Percentiles rank a stretch among this genome's conserved stretches.
phyloP scores from a whole-genome alignment of 1,140 invertebrate species.

The Drosophila pectinifera region DNA sequence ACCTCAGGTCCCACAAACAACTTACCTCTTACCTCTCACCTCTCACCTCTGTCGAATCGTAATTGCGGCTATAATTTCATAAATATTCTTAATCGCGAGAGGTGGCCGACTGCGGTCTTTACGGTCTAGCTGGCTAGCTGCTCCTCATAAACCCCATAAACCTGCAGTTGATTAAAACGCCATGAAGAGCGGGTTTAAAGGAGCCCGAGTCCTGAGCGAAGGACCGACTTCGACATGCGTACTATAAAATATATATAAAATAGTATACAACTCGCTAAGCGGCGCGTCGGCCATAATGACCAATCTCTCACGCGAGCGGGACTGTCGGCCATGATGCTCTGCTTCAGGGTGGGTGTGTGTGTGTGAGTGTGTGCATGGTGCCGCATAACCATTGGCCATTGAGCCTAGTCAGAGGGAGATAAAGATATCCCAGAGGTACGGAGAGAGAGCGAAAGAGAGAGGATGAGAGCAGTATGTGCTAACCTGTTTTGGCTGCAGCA shows the following conservation, averaged over 20 bases:
- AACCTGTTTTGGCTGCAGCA: slow-evolving; percentile 31
- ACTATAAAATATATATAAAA: slow-evolving; percentile 45
- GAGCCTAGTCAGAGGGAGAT: slow-evolving; percentile 1
- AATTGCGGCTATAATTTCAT: slow-evolving; percentile 79
- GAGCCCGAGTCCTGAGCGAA: slow-evolving; percentile 30
- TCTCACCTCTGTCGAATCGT: slow-evolving; percentile 23
- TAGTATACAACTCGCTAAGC: slow-evolving; percentile 29
- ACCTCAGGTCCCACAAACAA: slow-evolving; percentile 11
- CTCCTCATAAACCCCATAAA: slow-evolving; percentile 24
- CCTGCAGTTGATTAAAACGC: slow-evolving; percentile 65
- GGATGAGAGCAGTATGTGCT: slow-evolving; percentile 9
- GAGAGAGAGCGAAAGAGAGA: not conserved
- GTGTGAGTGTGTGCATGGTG: slow-evolving; percentile 1
- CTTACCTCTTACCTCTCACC: slow-evolving; percentile 27
- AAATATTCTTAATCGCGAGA: slow-evolving; percentile 68
- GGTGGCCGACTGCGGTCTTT: slow-evolving; percentile 33
- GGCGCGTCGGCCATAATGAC: slow-evolving; percentile 48
- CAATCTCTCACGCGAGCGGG: slow-evolving; percentile 53
- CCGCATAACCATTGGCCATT: slow-evolving; percentile 15
- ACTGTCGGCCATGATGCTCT: slow-evolving; percentile 63
- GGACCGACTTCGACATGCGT: slow-evolving; percentile 73
- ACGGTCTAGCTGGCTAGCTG: slow-evolving; percentile 42
- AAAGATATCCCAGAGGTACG: not conserved
- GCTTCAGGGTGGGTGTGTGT: slow-evolving; percentile 13
- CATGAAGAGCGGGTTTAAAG: slow-evolving; percentile 50